A percentile compares a stretch with the other conserved stretches of the same genome.
phyloP scores from a whole-genome alignment of 2,113 vertebrate species.

The Camarhynchus parvulus region DNA sequence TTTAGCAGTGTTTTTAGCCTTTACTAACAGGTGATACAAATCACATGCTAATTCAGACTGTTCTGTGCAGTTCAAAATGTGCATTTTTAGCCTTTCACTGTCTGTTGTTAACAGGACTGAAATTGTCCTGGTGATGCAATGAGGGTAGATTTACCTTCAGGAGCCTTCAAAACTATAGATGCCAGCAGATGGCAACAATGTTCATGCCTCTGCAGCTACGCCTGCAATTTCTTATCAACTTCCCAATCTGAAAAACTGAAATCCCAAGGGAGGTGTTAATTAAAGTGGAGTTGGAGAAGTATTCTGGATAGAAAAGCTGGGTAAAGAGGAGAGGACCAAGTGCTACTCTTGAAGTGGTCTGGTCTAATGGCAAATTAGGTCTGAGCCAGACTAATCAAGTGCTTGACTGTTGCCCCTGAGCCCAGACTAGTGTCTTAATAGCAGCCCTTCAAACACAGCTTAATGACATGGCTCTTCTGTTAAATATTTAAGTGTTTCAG shows the following conservation, averaged over 20 bases:
- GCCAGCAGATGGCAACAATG: neutral
- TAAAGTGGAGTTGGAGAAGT: neutral
- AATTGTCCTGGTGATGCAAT: neutral
- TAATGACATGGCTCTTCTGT: neutral
- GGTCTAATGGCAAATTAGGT: neutral
- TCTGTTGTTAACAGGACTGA: neutral
- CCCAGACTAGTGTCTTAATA: neutral
- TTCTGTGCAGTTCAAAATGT: neutral
- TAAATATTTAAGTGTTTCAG: neutral
- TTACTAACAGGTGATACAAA: neutral
- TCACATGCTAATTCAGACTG: neutral
- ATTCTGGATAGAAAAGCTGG: neutral
- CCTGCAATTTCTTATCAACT: neutral
- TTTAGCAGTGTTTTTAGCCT: neutral
- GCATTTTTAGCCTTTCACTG: neutral
- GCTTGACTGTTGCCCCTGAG: neutral
- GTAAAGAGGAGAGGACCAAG: neutral
- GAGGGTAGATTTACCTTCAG: neutral
- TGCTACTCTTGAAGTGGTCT: neutral
- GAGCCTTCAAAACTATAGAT: neutral
- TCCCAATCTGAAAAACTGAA: neutral
- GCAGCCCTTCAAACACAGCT: neutral
- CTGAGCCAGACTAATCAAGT: neutral
- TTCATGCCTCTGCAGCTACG: neutral
- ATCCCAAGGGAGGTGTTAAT: neutral